Evolutionary conservation across 2,888 invertebrate species (phyloP).

Genomic region (Notodromas monacha): DNA sequence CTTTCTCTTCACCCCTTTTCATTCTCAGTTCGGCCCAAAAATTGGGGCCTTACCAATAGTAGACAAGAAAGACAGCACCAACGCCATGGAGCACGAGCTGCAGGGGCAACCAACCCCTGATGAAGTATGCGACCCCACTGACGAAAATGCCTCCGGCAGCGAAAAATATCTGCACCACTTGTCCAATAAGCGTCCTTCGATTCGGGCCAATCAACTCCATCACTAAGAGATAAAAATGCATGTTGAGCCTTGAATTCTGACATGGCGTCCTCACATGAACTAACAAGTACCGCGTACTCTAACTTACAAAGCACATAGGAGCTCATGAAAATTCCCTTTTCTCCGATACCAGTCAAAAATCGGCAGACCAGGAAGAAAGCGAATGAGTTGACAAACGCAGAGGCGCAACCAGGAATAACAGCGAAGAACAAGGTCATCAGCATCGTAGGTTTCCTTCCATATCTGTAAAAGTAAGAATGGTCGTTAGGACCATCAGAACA

Average conservation of each 20-base stretch:
- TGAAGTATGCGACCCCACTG: conserved; percentile 12
- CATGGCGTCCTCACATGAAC: no score
- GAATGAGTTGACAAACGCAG: neutral
- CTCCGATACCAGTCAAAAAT: neutral
- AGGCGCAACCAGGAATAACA: neutral
- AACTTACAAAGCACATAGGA: conserved; percentile 5
- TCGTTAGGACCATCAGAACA: no score
- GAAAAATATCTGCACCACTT: conserved; percentile 12
- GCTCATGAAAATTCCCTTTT: neutral
- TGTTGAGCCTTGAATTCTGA: no score
- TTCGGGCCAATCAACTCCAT: conserved; percentile 9
- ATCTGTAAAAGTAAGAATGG: no score
- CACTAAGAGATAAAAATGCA: no score
- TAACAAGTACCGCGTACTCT: no score
- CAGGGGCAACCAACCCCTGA: conserved; percentile 11
- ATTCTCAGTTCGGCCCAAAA: neutral
- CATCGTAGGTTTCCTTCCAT: neutral
- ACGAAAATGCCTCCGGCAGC: conserved; percentile 12
- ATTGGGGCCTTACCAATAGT: conserved; percentile 8
- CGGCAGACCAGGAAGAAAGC: neutral
- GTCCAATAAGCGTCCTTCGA: conserved; percentile 9
- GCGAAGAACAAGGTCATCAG: neutral
- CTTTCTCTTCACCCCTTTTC: no score
- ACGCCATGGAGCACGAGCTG: conserved; percentile 12
- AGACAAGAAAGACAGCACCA: conserved; percentile 8